A percentile compares a stretch with the other conserved stretches of the same genome.
Evolutionary conservation across 2,797 vertebrate genomes (phyloP).

Genomic region (Iguana delicatissima): DNA sequence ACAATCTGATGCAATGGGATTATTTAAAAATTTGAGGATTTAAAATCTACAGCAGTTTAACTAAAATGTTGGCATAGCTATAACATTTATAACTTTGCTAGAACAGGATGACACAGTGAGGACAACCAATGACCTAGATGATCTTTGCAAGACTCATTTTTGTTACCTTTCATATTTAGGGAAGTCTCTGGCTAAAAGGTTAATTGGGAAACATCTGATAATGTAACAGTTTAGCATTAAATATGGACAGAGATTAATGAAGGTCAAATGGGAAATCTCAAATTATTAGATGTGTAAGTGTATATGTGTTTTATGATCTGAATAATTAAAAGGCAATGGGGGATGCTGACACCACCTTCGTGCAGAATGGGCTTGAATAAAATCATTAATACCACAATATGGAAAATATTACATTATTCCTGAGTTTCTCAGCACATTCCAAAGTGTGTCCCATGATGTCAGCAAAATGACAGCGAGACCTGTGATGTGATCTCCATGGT

Average conservation of each 20-base stretch:
- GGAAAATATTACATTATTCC: neutral
- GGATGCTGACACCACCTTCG: neutral
- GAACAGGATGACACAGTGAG: too few species aligned
- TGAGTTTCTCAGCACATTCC: neutral
- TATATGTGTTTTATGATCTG: neutral
- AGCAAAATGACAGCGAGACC: too few species aligned
- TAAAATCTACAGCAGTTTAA: neutral
- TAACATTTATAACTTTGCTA: neutral
- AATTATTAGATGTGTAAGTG: constrained; percentile 2
- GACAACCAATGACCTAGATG: neutral
- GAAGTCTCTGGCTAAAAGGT: neutral
- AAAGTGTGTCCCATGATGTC: neutral
- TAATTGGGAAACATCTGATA: neutral
- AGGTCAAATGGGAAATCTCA: constrained; percentile 10
- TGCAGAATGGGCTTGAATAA: neutral
- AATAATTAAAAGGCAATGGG: neutral
- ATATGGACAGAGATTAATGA: neutral
- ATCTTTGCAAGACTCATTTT: neutral
- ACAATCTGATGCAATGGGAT: too few species aligned
- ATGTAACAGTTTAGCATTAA: neutral
- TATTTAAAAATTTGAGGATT: neutral
- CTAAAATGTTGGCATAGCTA: neutral
- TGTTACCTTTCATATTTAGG: neutral
- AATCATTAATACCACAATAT: neutral
- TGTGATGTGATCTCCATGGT: neutral